Conservation (phyloP, 2,888 invertebrate genomes). For the Anorthoa munda region DNA sequence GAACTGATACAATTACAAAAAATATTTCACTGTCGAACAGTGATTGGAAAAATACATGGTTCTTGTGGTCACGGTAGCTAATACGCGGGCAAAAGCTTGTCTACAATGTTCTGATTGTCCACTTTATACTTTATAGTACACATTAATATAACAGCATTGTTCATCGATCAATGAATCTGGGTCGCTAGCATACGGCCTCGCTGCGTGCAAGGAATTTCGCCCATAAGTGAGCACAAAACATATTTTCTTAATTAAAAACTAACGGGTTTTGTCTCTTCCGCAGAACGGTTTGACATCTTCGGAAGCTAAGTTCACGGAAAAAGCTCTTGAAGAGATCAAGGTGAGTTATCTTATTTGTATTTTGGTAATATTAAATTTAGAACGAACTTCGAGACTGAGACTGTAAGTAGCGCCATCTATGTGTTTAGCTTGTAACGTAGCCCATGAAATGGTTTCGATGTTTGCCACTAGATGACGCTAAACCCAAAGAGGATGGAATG, state of each 20-base stretch:
- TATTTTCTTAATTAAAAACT: slow-evolving; percentile 30
- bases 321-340: slow-evolving; percentile 88
- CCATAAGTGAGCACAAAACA: slow-evolving; percentile 31
- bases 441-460: background rate
- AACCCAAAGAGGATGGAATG: rapidly evolving
- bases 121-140: slow-evolving; percentile 30
- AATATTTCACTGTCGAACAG: background rate
- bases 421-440: rapidly evolving
- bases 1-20: background rate
- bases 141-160: slow-evolving; percentile 55
- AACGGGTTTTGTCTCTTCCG: slow-evolving; percentile 63
- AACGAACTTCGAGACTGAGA: background rate
- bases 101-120: background rate
- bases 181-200: slow-evolving; percentile 50
- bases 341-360: slow-evolving; percentile 65
- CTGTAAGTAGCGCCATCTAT: slow-evolving; percentile 73
- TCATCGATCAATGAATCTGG: slow-evolving; percentile 65
- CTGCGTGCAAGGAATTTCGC: slow-evolving; percentile 59
- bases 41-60: background rate
- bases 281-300: slow-evolving; percentile 84
- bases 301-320: slow-evolving; percentile 84
- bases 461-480: slow-evolving; percentile 25
- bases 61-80: background rate
- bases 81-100: background rate
- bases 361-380: slow-evolving; percentile 11